phyloP scores from a whole-genome alignment of 2,888 invertebrate genomes.

The Mamestra brassicae region DNA sequence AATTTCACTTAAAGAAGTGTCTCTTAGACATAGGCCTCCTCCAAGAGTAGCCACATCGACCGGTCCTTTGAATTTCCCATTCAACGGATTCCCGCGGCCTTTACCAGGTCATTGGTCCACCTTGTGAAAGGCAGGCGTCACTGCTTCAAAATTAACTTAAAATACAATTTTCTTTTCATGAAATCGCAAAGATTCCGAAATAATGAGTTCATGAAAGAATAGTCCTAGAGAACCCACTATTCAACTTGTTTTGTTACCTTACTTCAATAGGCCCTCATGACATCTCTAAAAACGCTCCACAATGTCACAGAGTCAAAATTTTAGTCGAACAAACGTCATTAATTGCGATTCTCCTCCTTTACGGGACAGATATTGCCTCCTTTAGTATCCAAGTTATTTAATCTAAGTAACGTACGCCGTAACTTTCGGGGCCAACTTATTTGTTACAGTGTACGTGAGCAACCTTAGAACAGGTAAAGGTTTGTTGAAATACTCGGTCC shows the following conservation, averaged over 20 bases:
- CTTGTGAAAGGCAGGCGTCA: too few relatives aligned
- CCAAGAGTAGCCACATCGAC: too few relatives aligned
- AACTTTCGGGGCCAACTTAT: constrained; percentile 67
- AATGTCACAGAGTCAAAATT: constrained; percentile 59
- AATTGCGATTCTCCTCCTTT: constrained; percentile 58
- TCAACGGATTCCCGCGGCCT: too few relatives aligned
- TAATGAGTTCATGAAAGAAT: background rate
- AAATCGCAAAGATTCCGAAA: background rate
- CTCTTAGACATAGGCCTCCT: too few relatives aligned
- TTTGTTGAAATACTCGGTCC: constrained; percentile 50
- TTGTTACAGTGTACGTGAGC: constrained; percentile 65
- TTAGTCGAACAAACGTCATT: constrained; percentile 66
- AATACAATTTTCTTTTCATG: background rate
- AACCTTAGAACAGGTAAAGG: constrained; percentile 55
- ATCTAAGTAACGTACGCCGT: constrained; percentile 69
- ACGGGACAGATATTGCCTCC: constrained; percentile 69
- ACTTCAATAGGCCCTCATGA: background rate
- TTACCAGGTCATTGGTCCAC: too few relatives aligned
- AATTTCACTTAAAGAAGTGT: too few relatives aligned
- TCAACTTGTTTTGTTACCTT: background rate
- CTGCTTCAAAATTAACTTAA: too few relatives aligned
- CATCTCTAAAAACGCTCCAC: constrained; percentile 22
- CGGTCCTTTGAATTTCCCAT: too few relatives aligned
- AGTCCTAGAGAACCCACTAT: background rate
- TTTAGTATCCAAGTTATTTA: constrained; percentile 70